Base-by-base conservation (phyloP, 2,888 invertebrate genomes). In the Eupithecia subumbrata region DNA sequence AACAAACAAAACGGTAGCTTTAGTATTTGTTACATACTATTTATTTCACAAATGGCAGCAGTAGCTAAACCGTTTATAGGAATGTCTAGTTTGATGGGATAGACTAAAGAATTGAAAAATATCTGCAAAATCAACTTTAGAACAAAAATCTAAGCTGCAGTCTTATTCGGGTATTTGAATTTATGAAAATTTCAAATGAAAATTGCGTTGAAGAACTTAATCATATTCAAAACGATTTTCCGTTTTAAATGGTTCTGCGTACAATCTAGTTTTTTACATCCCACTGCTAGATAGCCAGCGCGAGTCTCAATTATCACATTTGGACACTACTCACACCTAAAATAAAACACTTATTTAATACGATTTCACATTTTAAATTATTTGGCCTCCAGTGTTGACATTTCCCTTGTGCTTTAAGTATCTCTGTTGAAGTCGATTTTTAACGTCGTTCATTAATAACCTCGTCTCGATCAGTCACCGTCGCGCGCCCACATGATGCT, bases 401-500 rank as follows among this genome's bases (percentile, higher is more conserved):
- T 60, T 14, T 60, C 14, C 25, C 25, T 22, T 25, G 25, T 60
- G 12, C 60, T 60, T 14, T 60, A 60, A 60, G 60, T 60, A 60
- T 60, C 60, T 60, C 22, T 60, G 60, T 56, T 22, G 18, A 48
- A 48, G 9, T 56, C 8, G 14, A 60, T 60, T 60, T 60, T 22
- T 25, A 37, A 34, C 34, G n/a, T 34, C 18, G 66, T 79, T 81
- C 80, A 80, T 81, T 80, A 80, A 80, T 80, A 64, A 22, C 22
- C 63, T 60, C 34, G 71, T 69, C 56, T 75, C 76, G 79, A 82
- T 82, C 81, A 82, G 81, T 82, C 81, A 78, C 67, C 74, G 78
- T 78, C 78, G 68, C 68, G 52, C 71, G 80, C 77, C 79, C 80
- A 80, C 80, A 82, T 78, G 80, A 78, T 78, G 77, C 79, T 80